phyloP scores from a whole-genome alignment of 2,113 vertebrate species.

The Pygoscelis adeliae region DNA sequence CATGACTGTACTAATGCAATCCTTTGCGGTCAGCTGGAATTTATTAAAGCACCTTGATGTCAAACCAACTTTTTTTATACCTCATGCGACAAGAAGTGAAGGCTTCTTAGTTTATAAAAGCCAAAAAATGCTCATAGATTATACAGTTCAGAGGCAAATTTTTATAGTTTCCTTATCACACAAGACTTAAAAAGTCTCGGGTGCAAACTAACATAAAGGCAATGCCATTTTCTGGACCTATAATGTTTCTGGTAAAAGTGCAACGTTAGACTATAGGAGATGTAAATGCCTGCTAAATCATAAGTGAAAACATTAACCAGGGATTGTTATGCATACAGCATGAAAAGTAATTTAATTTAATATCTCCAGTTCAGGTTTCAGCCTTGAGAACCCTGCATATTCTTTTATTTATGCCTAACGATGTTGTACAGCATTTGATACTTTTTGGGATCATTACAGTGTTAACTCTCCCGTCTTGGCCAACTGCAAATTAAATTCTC shows the following conservation, averaged over 20 bases:
- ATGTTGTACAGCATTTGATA: background rate
- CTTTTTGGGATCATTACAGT: background rate
- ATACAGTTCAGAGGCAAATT: background rate
- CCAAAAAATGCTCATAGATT: background rate
- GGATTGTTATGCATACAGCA: background rate
- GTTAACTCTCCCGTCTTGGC: background rate
- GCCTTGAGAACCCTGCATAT: background rate
- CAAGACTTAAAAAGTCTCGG: background rate
- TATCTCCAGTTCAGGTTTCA: constrained; percentile 31
- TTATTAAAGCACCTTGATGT: background rate
- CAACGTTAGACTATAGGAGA: background rate
- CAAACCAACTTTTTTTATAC: background rate
- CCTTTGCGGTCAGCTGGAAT: background rate
- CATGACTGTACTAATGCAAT: background rate
- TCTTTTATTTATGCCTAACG: background rate
- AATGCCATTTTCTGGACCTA: background rate
- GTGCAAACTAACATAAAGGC: background rate
- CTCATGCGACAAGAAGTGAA: background rate
- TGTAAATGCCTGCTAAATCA: background rate
- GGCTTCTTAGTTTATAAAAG: background rate
- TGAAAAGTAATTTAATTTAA: constrained; percentile 24
- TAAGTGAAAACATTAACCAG: background rate
- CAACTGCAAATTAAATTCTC: constrained; percentile 45
- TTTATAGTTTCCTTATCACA: background rate
- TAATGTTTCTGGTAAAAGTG: background rate